A percentile compares a stretch with the other conserved stretches of the same genome.
Evolutionary conservation across 2,888 invertebrate species (phyloP).

Genomic region (Spodoptera littoralis): DNA sequence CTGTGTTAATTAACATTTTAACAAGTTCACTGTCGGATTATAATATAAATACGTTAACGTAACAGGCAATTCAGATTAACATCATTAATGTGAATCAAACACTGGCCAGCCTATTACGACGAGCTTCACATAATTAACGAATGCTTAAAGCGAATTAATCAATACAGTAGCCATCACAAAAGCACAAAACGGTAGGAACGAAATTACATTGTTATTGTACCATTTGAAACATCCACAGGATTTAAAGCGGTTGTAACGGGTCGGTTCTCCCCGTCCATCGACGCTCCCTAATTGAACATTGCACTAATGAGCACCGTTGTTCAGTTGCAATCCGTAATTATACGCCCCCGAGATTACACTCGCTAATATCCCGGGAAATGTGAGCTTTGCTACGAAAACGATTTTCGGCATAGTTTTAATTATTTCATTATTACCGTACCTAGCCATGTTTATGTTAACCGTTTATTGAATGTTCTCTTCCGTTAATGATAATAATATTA

Average conservation of each 20-base stretch:
- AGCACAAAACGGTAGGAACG: conserved; percentile 35
- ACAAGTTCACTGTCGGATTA: conserved; percentile 5
- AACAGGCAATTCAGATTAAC: conserved; percentile 17
- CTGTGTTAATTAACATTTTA: conserved; percentile 24
- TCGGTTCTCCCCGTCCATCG: conserved; percentile 68
- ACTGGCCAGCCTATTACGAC: conserved; percentile 24
- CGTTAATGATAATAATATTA: conserved; percentile 33
- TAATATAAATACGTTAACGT: conserved; percentile 24
- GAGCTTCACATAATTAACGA: conserved; percentile 46
- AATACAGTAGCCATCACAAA: conserved; percentile 43
- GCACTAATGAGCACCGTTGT: conserved; percentile 87
- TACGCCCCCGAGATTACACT: conserved; percentile 79
- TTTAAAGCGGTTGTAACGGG: conserved; percentile 66
- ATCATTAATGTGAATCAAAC: conserved; percentile 28
- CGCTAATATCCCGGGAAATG: conserved; percentile 79
- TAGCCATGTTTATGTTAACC: conserved; percentile 51
- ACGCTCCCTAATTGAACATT: conserved; percentile 85
- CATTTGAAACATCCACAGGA: conserved; percentile 57
- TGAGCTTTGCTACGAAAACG: conserved; percentile 69
- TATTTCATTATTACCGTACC: conserved; percentile 58
- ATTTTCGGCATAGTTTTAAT: conserved; percentile 68
- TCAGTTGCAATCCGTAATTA: conserved; percentile 85
- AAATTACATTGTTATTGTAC: conserved; percentile 64
- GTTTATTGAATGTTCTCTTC: conserved; percentile 41
- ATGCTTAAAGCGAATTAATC: conserved; percentile 51